These are phyloP conservation scores for Athene noctua DNA, from an alignment of 2,113 vertebrate species.

Conservation along the genomic window DNA sequence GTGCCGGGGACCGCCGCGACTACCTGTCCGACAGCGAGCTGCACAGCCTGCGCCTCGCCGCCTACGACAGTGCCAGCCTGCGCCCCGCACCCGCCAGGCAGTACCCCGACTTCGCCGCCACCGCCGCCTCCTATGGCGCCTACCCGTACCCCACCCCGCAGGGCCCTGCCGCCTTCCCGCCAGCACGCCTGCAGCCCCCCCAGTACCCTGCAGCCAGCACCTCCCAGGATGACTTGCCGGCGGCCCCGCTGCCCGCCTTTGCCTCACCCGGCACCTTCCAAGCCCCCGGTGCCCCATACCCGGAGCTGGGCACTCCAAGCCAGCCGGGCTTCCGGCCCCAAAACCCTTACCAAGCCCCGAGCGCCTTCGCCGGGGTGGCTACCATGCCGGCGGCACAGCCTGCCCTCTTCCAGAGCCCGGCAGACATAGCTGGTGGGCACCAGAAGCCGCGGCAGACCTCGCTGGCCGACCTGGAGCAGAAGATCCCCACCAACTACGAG, in stretches of 20 bases:
- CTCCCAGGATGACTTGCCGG: constrained; percentile 84
- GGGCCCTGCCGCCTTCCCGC: constrained; percentile 78
- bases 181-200: constrained; percentile 84
- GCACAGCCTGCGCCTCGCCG: constrained; percentile 86
- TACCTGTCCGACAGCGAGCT: constrained; percentile 97
- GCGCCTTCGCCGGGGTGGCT: constrained; percentile 77
- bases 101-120: constrained; percentile 80
- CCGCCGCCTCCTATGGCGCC: constrained; percentile 78
- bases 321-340: constrained; percentile 84
- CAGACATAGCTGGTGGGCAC: constrained; percentile 80
- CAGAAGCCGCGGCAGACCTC: constrained; percentile 93
- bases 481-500: constrained; percentile 95
- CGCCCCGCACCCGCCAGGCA: constrained; percentile 80
- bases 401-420: constrained; percentile 78
- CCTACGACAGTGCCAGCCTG: constrained; percentile 78
- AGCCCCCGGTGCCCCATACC: constrained; percentile 80
- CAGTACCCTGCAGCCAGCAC: constrained; percentile 85
- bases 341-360: constrained; percentile 81
- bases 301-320: constrained; percentile 80
- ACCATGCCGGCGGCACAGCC: constrained; percentile 78
- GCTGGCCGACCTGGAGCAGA: constrained; percentile 93
- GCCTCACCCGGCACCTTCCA: constrained; percentile 81
- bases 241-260: constrained; percentile 81
- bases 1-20: constrained; percentile 88
- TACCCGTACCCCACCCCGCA: constrained; percentile 80